Base-by-base conservation (phyloP, 2,113 vertebrate species). In the Podiceps cristatus region DNA sequence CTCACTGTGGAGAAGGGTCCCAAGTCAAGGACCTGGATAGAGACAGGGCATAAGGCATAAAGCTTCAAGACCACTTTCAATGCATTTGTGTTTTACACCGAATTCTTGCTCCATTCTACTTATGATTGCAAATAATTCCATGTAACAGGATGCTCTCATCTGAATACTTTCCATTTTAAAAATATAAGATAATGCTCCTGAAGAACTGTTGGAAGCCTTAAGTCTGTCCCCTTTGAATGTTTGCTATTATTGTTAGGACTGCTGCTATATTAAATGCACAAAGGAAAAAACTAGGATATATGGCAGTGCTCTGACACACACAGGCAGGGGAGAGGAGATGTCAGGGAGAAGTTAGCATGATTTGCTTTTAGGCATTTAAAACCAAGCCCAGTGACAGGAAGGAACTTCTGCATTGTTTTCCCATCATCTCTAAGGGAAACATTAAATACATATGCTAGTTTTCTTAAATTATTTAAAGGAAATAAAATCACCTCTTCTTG, bases 381-480 rank as follows among this genome's bases (percentile, higher is more conserved):
- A 87, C 40, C 33, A 72, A 84, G 20, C 4, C 45, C 33, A 52
- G 6, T 64, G 71, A 69, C 53, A 74, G 74, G 62, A 93, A 91
- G 90, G 59, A 82, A 83, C 44, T 86, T 91, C 59, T 66, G 50
- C n/a, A 66, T 49, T 90, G 24, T 92, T 84, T 94, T 59, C 49
- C 52, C 56, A 56, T 81, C 52, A 83, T 83, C 53, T 90, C 73
- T 29, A 86, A 90, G 45, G 64, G 60, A 90, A 93, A 86, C 50
- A 84, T 82, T 93, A 94, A 95, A 89, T 78, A 90, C 47, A 79
- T 37, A 31, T 86, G 37, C 35, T 52, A 59, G 47, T 40, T 92
- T 93, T 93, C 64, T 94, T 96, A 62, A 90, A 94, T 95, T 86
- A 95, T 95, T 95, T 83, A 94, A 78, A 88, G 75, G 78, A 94